Conservation (phyloP, 2,888 invertebrate species). For the Noctua pronuba region DNA sequence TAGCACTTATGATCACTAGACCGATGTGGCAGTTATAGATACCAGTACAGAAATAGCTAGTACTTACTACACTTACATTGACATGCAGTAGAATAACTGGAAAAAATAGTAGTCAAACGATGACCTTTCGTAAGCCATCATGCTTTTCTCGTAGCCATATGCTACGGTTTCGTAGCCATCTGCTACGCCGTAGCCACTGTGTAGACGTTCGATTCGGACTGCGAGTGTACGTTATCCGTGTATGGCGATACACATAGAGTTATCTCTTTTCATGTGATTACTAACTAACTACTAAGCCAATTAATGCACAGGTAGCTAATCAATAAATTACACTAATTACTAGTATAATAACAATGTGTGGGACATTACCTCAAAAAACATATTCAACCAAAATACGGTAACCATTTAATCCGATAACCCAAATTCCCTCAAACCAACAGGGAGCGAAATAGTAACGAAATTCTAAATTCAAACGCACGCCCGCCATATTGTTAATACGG, state of each 20-base stretch:
- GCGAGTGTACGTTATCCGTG: not conserved
- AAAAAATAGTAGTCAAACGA: not conserved
- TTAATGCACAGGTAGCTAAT: constrained; percentile 20
- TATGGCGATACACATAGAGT: not conserved
- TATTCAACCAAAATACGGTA: constrained; percentile 45
- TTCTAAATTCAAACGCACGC: constrained; percentile 73
- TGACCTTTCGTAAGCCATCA: not conserved
- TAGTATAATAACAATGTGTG: constrained; percentile 5
- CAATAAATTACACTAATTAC: constrained; percentile 45
- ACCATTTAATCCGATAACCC: constrained; percentile 60
- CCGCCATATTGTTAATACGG: constrained; percentile 81
- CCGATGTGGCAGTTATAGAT: not conserved
- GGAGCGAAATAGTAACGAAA: constrained; percentile 67
- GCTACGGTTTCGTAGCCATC: constrained; percentile 9
- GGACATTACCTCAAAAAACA: constrained; percentile 26
- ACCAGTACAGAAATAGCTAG: not conserved
- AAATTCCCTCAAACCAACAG: constrained; percentile 58
- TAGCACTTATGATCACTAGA: not conserved
- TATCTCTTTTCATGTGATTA: not conserved
- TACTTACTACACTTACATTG: not conserved
- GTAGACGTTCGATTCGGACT: not conserved
- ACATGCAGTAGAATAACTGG: not conserved
- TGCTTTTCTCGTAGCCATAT: not conserved
- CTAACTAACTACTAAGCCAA: not conserved
- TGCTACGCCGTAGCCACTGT: constrained; percentile 42